Percentiles rank a stretch among this genome's conserved stretches.
phyloP scores from a whole-genome alignment of 2,113 vertebrate genomes.

The Bothrops jararaca region DNA sequence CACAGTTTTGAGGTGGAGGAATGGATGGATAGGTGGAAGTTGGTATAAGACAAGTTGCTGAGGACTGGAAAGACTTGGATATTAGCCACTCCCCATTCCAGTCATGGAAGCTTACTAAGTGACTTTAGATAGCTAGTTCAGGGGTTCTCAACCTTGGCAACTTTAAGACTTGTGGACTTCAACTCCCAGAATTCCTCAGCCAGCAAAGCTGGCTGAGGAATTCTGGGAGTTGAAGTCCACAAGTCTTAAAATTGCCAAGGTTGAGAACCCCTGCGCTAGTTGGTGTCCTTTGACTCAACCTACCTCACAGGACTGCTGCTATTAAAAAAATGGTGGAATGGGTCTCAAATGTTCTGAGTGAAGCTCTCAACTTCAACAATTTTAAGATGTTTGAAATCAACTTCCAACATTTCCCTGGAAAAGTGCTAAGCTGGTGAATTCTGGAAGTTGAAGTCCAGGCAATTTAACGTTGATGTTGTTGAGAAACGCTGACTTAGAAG shows the following conservation, averaged over 20 bases:
- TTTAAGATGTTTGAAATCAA: background rate
- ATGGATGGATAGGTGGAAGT: background rate
- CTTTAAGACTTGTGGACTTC: too few species aligned
- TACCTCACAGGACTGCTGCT: background rate
- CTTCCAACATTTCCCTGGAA: background rate
- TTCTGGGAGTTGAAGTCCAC: too few species aligned
- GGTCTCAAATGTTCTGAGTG: background rate
- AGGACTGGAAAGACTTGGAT: background rate
- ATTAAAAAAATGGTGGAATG: background rate
- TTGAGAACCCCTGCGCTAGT: too few species aligned
- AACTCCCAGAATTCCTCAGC: too few species aligned
- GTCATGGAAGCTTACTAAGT: background rate
- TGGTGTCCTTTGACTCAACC: background rate
- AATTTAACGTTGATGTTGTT: background rate
- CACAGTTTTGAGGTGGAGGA: background rate
- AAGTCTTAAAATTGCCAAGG: too few species aligned
- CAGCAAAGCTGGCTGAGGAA: too few species aligned
- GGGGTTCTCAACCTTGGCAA: too few species aligned
- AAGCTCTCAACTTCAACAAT: background rate
- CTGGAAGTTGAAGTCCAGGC: background rate
- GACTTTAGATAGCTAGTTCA: background rate
- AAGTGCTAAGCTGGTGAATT: background rate
- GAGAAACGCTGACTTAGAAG: background rate
- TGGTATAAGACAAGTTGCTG: background rate
- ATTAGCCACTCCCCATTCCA: background rate